Evolutionary conservation across 2,113 vertebrate species (phyloP), one percentile per base, ranked within the genome.

Genomic region (Oreochromis spilurus): DNA sequence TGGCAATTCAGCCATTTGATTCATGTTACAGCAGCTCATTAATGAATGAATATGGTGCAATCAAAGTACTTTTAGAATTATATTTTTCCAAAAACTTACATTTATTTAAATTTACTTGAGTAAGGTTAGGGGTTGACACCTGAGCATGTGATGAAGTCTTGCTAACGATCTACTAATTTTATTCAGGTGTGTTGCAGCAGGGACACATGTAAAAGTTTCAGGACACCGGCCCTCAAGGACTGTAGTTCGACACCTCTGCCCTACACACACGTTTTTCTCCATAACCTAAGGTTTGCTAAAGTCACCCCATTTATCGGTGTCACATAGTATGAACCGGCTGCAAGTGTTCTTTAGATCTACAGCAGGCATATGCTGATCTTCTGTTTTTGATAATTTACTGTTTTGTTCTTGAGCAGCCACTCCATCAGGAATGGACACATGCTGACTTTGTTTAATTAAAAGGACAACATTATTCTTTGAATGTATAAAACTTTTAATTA

Each of bases 141-240:
- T 1, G 16, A 36, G 58, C 31, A 62, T 36, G 58, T 9, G 4
- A 29, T 2, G 29, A 34, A 2, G 58, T 53, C 52, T 53, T 53
- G 50, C 52, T 62, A 62, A 36, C 36, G 17, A 62, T 31, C 58
- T n/a, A 62, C 31, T 62, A n/a, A 62, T 3, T 62, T 34, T 62
- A 62, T 62, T 62, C 58, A 36, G 0, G 58, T 62, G 17, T 0
- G 9, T 62, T 62, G 31, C 31, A 36, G 58, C 31, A 62, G 58
- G 58, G 5, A 62, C 58, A 62, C 31, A 4, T 62, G 58, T 11
- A 7, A 34, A 34, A 4, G 17, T 62, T 62, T 36, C 31, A 62
- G 6, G 31, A 36, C 58, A 62, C 0, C 0, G 1, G 16, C 31
- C 9, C 58, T n/a, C 4, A 31, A 62, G 31, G 58, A 2, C 17